These are phyloP conservation scores for Dendrocopos noguchii DNA, from an alignment of 2,113 vertebrate genomes.

Conservation along the genomic window DNA sequence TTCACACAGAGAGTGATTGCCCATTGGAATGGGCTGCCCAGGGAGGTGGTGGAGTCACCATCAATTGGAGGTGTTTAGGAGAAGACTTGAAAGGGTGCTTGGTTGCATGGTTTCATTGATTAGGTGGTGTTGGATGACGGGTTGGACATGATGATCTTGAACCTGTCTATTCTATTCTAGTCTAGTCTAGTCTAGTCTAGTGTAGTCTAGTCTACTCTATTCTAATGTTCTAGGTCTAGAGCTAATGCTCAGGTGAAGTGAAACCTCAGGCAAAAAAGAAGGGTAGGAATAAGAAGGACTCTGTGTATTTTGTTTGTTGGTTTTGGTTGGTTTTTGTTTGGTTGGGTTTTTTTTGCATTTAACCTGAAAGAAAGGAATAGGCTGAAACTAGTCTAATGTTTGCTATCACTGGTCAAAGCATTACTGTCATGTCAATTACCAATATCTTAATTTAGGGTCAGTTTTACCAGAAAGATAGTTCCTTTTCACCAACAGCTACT, in stretches of 20 bases:
- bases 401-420: not conserved
- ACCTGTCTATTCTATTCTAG: too few relatives aligned
- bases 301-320: not conserved
- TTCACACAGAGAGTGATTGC: too few relatives aligned
- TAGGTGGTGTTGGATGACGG: too few relatives aligned
- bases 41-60: too few relatives aligned
- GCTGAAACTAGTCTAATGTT: not conserved
- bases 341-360: not conserved
- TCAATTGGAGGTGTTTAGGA: too few relatives aligned
- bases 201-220: too few relatives aligned
- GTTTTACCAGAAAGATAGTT: not conserved
- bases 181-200: too few relatives aligned
- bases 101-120: too few relatives aligned
- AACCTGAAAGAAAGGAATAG: not conserved
- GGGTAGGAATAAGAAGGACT: not conserved
- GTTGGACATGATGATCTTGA: too few relatives aligned
- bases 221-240: not conserved
- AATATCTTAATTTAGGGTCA: not conserved
- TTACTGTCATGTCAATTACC: fast-evolving
- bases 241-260: not conserved
- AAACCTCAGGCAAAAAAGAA: not conserved
- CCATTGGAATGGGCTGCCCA: too few relatives aligned
- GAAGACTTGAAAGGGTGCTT: too few relatives aligned
- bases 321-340: too few relatives aligned
- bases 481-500: not conserved